These are phyloP conservation scores for Atrina japonica DNA, from an alignment of 2,888 invertebrate species.

Conservation along the genomic window DNA sequence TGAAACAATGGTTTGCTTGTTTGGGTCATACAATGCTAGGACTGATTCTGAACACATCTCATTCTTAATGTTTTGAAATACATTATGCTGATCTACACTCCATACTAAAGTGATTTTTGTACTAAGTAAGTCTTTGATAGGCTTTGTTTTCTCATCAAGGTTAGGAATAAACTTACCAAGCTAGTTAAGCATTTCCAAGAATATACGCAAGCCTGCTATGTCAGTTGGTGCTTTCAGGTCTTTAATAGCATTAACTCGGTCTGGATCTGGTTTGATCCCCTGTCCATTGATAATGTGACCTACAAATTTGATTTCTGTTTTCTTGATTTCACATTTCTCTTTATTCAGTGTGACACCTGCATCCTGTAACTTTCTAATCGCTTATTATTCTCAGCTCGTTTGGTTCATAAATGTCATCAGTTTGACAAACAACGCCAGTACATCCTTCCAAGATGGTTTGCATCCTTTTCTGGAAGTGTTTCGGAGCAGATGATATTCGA, in stretches of 20 bases:
- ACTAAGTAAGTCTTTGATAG: too few species aligned
- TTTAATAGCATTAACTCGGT: conserved; percentile 12
- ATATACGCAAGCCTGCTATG: not conserved
- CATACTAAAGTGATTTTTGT: not conserved
- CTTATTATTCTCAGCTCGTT: conserved; percentile 1
- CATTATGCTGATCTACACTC: not conserved
- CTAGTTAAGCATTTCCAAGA: not conserved
- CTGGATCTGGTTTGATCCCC: conserved; percentile 40
- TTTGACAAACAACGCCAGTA: conserved; percentile 46
- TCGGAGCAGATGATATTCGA: conserved; percentile 77
- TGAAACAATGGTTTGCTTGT: not conserved
- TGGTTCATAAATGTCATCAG: conserved; percentile 45
- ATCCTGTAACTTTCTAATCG: conserved; percentile 4
- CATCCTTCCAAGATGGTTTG: conserved; percentile 53
- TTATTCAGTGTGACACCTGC: conserved; percentile 41
- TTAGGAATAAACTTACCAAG: not conserved
- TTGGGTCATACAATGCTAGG: not conserved
- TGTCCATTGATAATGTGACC: conserved; percentile 42
- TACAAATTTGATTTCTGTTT: conserved; percentile 35
- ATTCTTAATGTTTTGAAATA: not conserved
- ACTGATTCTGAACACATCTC: not conserved
- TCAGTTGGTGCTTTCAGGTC: conserved; percentile 3
- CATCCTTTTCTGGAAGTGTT: conserved; percentile 78
- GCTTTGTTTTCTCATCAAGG: too few species aligned
- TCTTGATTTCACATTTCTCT: conserved; percentile 46